phyloP scores from a whole-genome alignment of 2,888 invertebrate genomes.

The Plebejus argus region DNA sequence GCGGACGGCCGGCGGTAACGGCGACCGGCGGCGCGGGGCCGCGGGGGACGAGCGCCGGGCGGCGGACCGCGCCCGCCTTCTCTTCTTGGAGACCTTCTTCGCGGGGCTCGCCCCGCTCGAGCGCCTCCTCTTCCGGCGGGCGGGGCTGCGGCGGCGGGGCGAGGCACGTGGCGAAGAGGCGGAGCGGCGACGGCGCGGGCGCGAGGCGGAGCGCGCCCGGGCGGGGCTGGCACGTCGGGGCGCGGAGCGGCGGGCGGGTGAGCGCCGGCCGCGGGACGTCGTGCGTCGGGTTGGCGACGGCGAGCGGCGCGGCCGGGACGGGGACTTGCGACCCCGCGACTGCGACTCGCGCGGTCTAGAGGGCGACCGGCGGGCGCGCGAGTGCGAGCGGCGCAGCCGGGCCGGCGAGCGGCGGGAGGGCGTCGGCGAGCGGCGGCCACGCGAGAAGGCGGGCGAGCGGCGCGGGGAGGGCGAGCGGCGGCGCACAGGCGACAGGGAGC shows the following conservation, averaged over 20 bases:
- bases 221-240: slow-evolving; percentile 43
- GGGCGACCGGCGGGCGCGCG: slow-evolving; percentile 50
- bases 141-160: slow-evolving; percentile 47
- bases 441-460: slow-evolving; percentile 41
- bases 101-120: slow-evolving; percentile 53
- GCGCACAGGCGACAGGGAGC: slow-evolving; percentile 41
- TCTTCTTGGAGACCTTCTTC: slow-evolving; percentile 54
- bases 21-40: slow-evolving; percentile 83
- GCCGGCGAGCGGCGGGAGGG: slow-evolving; percentile 38
- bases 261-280: slow-evolving; percentile 40
- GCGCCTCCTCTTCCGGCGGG: slow-evolving; percentile 52
- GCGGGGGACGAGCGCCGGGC: slow-evolving; percentile 58
- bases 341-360: slow-evolving; percentile 45
- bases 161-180: slow-evolving; percentile 49
- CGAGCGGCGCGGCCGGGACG: slow-evolving; percentile 47
- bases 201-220: slow-evolving; percentile 46
- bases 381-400: slow-evolving; percentile 35
- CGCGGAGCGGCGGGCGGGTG: slow-evolving; percentile 43
- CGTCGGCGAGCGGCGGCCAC: slow-evolving; percentile 41
- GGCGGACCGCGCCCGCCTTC: slow-evolving; percentile 57
- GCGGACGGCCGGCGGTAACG: slow-evolving; percentile 64
- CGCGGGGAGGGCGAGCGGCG: slow-evolving; percentile 37
- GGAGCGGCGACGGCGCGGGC: slow-evolving; percentile 46
- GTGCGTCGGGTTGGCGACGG: slow-evolving; percentile 44
- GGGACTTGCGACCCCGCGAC: slow-evolving; percentile 43